Evolutionary conservation across 1,140 invertebrate species (phyloP), one percentile per base, ranked within the genome.

Genomic region (Propsilocerus akamusi): DNA sequence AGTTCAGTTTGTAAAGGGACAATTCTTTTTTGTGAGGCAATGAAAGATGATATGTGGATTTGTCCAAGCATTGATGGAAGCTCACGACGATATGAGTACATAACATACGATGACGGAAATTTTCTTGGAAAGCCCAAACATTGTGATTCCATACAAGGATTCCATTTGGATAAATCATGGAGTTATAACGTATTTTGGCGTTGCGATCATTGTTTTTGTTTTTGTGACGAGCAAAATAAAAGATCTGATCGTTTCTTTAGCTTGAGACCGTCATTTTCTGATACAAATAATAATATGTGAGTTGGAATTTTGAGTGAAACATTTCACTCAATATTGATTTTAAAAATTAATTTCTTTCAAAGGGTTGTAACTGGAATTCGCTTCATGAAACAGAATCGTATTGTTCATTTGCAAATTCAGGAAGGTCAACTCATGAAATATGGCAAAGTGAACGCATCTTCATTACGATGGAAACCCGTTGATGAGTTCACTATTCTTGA

Each of bases 131-230:
- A 73, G 26, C 71, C 71, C 28, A 63, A 59, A 5, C 62, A 53
- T 2, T 88, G 85, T n/a, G n/a, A n/a, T n/a, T n/a, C n/a, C n/a
- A n/a, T n/a, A n/a, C n/a, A n/a, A n/a, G n/a, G n/a, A n/a, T n/a
- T 60, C 47, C 48, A 0, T 62, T 22, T 69, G 68, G 80, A 86
- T 8, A 83, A 91, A 58, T 87, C 83, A 53, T 90, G 86, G 85
- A 90, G 87, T 85, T 70, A 79, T 23, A 72, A 78, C 72, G 58
- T 85, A 1, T 78, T 89, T 53, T 85, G 79, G 74, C 87, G 91
- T 61, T 92, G 88, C 66, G 86, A 83, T 20, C 90, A 90, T 60
- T 93, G 88, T 61, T 77, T 91, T 58, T 93, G 88, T 58, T 69
- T 84, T 24, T 93, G 87, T 62, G 87, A 91, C 60, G 86, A 89